Conservation (phyloP, 1,140 invertebrate genomes). For the Portunus trituberculatus region DNA sequence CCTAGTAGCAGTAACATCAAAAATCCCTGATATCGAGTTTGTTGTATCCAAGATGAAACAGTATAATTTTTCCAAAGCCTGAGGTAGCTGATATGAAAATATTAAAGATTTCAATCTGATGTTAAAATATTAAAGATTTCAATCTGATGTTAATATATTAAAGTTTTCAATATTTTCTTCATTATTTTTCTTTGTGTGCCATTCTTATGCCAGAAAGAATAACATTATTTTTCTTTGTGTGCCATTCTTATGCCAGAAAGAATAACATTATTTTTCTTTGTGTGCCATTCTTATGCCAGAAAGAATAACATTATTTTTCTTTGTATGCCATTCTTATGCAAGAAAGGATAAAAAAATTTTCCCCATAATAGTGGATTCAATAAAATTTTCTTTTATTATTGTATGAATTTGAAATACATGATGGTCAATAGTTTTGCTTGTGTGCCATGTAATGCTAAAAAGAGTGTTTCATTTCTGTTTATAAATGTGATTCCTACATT, state of each 20-base stretch:
- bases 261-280: too few species aligned
- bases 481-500: too few species aligned
- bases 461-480: too few species aligned
- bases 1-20: constrained; percentile 26
- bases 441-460: background rate
- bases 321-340: constrained; percentile 37
- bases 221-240: too few species aligned
- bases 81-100: constrained; percentile 33
- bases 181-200: too few species aligned
- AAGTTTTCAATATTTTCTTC: constrained; percentile 40
- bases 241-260: too few species aligned
- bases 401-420: background rate
- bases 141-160: too few species aligned
- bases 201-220: too few species aligned
- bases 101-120: too few species aligned
- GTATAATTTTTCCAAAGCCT: constrained; percentile 49
- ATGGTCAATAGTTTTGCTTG: too few species aligned
- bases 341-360: constrained; percentile 13
- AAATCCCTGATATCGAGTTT: constrained; percentile 43
- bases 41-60: constrained; percentile 49
- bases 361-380: constrained; percentile 38
- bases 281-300: too few species aligned
- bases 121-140: too few species aligned
- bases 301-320: constrained; percentile 18
- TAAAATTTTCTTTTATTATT: background rate